phyloP scores from a whole-genome alignment of 2,797 vertebrate genomes.

The Ctenochaetus hawaiiensis region DNA sequence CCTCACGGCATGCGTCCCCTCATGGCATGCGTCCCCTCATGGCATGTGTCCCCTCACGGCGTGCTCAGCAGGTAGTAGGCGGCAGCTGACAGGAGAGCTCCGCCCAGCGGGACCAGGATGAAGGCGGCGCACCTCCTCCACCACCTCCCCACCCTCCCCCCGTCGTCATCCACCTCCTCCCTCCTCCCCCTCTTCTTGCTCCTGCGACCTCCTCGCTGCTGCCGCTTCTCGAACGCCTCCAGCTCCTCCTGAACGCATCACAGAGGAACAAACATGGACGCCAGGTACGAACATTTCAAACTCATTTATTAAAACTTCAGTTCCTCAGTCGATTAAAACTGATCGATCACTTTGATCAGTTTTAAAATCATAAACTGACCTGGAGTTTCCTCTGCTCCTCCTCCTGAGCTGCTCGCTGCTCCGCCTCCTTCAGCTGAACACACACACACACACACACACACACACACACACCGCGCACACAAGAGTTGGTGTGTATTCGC shows the following conservation, averaged over 20 bases:
- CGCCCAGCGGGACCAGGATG: constrained; percentile 86
- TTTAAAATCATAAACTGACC: constrained; percentile 43
- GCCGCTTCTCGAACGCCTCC: constrained; percentile 95
- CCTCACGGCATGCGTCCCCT: too few relatives aligned
- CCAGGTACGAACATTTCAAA: too few relatives aligned
- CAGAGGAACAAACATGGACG: rapidly evolving
- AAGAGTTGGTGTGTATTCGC: background rate
- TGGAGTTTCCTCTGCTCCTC: constrained; percentile 76
- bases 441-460: constrained; percentile 27
- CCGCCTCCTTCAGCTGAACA: constrained; percentile 72
- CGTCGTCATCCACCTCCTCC: constrained; percentile 88
- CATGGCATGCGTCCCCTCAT: too few relatives aligned
- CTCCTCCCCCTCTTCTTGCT: constrained; percentile 88
- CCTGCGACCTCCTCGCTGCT: constrained; percentile 91
- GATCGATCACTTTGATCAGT: too few relatives aligned
- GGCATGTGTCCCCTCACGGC: background rate
- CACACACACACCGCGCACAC: constrained; percentile 18
- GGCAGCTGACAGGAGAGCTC: constrained; percentile 83
- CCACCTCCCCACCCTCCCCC: constrained; percentile 83
- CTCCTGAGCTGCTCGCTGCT: constrained; percentile 65
- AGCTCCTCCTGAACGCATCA: constrained; percentile 89
- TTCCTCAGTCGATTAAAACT: too few relatives aligned
- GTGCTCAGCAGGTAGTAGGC: constrained; percentile 84
- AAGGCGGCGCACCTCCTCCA: constrained; percentile 83
- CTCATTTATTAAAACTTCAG: too few relatives aligned